Evolutionary conservation across 1,140 invertebrate genomes (phyloP).

Genomic region (Lordiphosa collinella): DNA sequence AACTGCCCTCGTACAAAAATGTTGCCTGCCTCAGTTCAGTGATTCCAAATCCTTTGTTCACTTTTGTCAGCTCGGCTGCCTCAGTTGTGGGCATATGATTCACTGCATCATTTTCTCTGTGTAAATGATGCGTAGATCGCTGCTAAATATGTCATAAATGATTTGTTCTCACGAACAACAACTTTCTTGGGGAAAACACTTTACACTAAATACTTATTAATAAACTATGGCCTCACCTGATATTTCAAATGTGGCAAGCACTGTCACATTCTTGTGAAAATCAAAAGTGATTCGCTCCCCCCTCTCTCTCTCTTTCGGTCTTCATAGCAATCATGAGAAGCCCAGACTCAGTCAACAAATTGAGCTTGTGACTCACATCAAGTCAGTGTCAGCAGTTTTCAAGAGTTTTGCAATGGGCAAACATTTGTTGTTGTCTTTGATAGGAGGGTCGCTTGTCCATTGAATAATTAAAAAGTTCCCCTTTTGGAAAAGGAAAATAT

Average conservation of each 20-base stretch:
- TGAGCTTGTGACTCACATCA: too few relatives aligned
- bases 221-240: constrained; percentile 1
- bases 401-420: constrained; percentile 48
- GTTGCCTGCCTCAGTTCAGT: constrained; percentile 3
- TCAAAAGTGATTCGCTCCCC: constrained; percentile 14
- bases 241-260: constrained; percentile 30
- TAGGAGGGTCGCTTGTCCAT: constrained; percentile 27
- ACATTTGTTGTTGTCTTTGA: constrained; percentile 41
- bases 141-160: constrained; percentile 16
- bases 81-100: constrained; percentile 3
- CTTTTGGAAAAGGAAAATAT: constrained; percentile 24
- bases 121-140: too few relatives aligned
- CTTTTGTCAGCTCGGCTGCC: background rate
- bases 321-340: constrained; percentile 2
- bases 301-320: background rate
- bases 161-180: too few relatives aligned
- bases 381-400: constrained; percentile 49
- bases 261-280: constrained; percentile 48
- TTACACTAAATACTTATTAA: constrained; percentile 2
- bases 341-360: constrained; percentile 28
- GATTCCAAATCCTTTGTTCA: constrained; percentile 39
- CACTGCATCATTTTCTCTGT: constrained; percentile 1
- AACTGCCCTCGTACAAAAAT: background rate
- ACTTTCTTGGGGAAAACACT: background rate
- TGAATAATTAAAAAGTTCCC: constrained; percentile 55